Conservation (phyloP, 2,113 vertebrate species). For the Steatornis caripensis region DNA sequence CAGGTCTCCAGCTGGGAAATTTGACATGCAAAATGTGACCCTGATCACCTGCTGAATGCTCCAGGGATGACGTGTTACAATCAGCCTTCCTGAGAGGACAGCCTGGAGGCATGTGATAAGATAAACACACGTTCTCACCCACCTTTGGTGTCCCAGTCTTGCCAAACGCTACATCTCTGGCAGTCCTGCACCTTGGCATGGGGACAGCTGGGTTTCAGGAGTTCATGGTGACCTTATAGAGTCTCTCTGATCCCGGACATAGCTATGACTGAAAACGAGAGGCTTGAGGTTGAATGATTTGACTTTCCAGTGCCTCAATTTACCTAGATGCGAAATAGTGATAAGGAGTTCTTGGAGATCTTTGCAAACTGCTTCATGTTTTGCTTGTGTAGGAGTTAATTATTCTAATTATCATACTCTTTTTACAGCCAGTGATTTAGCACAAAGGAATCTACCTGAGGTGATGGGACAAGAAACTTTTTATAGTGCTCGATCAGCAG, state of each 20-base stretch:
- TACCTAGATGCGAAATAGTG: neutral
- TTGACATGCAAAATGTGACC: neutral
- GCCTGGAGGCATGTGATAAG: neutral
- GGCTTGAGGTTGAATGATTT: neutral
- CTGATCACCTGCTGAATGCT: neutral
- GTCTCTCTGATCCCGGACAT: neutral
- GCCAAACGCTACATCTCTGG: neutral
- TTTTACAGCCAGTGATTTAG: neutral
- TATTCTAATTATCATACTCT: neutral
- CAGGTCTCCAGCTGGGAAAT: neutral
- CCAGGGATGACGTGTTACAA: neutral
- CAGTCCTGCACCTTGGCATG: neutral
- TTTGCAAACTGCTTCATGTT: neutral
- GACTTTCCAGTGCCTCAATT: neutral
- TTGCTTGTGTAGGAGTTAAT: constrained; percentile 9
- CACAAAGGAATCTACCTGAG: neutral
- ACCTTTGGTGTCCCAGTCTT: neutral
- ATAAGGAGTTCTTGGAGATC: constrained; percentile 11
- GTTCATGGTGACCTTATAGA: neutral
- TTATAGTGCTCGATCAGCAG: neutral
- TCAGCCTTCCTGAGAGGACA: neutral
- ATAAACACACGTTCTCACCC: neutral
- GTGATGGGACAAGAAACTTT: neutral
- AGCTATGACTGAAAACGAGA: neutral
- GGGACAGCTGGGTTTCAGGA: neutral